Conservation (phyloP, 2,113 vertebrate species). For the Alligator mississippiensis region DNA sequence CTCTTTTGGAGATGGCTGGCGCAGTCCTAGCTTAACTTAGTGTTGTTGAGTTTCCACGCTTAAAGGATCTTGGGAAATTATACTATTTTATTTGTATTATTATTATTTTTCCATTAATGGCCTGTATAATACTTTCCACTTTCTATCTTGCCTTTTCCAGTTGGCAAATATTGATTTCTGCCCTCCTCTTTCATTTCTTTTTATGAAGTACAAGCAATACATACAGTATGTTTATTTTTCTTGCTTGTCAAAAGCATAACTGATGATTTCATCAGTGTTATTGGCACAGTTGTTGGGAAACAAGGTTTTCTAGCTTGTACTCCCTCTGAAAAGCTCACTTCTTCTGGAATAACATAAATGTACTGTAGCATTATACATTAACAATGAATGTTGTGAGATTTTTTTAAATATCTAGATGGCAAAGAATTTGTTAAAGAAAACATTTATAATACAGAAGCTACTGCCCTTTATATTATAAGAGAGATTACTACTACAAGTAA, state of each 20-base stretch:
- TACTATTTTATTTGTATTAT: not conserved
- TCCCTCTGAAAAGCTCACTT: conserved; percentile 22
- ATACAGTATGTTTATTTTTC: conserved; percentile 6
- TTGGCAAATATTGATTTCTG: conserved; percentile 26
- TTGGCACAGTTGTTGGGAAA: conserved; percentile 19
- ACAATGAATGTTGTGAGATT: not conserved
- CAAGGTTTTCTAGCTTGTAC: conserved; percentile 32
- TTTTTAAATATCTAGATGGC: not conserved
- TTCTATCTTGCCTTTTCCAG: not conserved
- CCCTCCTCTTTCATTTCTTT: not conserved
- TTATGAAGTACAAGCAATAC: conserved; percentile 19
- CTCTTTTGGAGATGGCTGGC: not conserved
- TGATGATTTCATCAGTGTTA: conserved; percentile 49
- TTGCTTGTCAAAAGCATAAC: conserved; percentile 28
- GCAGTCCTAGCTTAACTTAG: not conserved
- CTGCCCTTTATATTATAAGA: not conserved
- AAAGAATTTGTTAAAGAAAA: not conserved
- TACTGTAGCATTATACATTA: not conserved
- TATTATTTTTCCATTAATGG: not conserved
- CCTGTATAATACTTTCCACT: not conserved
- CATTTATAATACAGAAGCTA: not conserved
- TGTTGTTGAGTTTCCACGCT: not conserved
- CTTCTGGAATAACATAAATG: conserved; percentile 30
- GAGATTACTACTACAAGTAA: not conserved
- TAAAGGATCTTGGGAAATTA: not conserved